phyloP scores from a whole-genome alignment of 1,140 invertebrate species.

The Asobara japonica region DNA sequence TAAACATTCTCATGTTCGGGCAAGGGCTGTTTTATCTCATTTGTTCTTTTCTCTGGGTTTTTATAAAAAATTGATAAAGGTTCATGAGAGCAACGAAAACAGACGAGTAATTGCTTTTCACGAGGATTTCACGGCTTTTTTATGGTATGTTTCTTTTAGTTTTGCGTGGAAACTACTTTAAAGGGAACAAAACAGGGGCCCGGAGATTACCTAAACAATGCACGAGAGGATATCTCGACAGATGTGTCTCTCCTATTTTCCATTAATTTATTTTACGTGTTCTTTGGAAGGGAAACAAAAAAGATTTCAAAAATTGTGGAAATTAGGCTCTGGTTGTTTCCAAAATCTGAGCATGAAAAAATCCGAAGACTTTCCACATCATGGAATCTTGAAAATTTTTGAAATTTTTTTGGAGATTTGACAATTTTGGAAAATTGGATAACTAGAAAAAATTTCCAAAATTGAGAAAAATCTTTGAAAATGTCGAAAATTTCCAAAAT shows the following conservation, averaged over 20 bases:
- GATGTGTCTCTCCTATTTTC: not conserved
- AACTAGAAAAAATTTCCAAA: too few relatives aligned
- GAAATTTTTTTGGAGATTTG: too few relatives aligned
- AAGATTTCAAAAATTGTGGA: too few relatives aligned
- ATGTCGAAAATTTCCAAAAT: too few relatives aligned
- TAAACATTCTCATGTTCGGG: slow-evolving; percentile 41
- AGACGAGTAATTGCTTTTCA: slow-evolving; percentile 1
- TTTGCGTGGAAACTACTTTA: not conserved
- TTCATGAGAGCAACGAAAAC: not conserved
- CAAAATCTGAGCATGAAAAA: too few relatives aligned
- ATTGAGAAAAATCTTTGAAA: too few relatives aligned
- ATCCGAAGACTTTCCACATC: too few relatives aligned
- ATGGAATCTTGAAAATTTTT: too few relatives aligned
- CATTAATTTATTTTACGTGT: not conserved
- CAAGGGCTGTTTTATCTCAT: slow-evolving; percentile 33
- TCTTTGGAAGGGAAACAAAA: too few relatives aligned
- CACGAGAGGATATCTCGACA: not conserved
- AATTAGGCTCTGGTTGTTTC: too few relatives aligned
- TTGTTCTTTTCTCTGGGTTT: not conserved
- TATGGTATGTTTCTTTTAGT: not conserved
- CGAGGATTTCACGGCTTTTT: not conserved
- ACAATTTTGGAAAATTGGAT: too few relatives aligned
- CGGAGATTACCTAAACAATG: slow-evolving; percentile 8
- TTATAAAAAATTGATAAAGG: slow-evolving; percentile 34
- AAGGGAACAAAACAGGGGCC: not conserved